Evolutionary conservation across 2,888 invertebrate genomes (phyloP), one percentile per base, ranked within the genome.

Genomic region (Mycalesis mineus): DNA sequence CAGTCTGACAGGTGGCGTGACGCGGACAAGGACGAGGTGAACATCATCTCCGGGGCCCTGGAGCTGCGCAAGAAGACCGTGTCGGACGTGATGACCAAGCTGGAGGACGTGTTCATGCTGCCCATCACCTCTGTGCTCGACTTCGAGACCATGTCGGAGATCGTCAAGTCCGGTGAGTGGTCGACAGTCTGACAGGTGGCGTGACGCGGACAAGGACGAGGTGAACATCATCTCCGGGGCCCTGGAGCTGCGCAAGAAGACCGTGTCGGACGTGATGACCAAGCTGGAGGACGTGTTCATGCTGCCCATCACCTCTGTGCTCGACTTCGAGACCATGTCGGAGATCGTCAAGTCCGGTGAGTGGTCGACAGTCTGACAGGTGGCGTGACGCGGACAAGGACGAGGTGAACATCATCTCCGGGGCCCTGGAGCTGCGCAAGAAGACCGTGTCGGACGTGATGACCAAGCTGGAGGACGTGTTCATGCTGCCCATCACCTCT

Each of bases 261-360:
- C 94, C 0, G 99, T 98, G 0, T 89, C 92, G 0, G 96, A 98
- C 72, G 95, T 98, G 13, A 99, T 99, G 99, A 99, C 99, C 2
- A 95, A 94, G 72, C 92, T 99, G 62, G 97, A 97, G 66, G 98
- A 99, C 78, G 96, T 96, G 1, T 99, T 96, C 84, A 99, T 99
- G 98, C 88, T 99, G 65, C 95, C 97, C 37, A 93, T 96, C 69
- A 95, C 95, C 63, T 93, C 96, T 0, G 89, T 96, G 11, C 91
- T 99, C 57, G 98, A 98, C 88, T 99, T 99, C 80, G 97, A 98
- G 82, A 98, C 98, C 0, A 97, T 99, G 75, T 96, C 97, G 0
- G 97, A 98, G 80, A 98, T 99, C 57, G 95, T 98, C 92, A 97
- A 97, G 76, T 95, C 96, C 61, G 97, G 95, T 94, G 71, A 80